Evolutionary conservation across 2,113 vertebrate species (phyloP), one percentile per base, ranked within the genome.

Genomic region (Neolamprologus devosi): DNA sequence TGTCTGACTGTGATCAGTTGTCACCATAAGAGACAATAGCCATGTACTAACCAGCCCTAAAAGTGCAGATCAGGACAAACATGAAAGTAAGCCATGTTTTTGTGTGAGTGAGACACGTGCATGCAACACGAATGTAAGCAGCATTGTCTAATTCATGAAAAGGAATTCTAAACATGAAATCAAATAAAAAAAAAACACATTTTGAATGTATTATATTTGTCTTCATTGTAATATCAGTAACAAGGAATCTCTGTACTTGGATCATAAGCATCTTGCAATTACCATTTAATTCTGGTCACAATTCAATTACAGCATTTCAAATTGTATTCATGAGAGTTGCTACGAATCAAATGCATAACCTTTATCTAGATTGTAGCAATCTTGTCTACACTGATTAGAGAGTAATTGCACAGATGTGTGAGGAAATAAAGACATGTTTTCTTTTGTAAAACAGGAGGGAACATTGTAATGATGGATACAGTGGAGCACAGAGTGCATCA

Each of bases 221-320:
- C 21, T 40, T 68, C n/a, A 26, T 13, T 65, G 9, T 81, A 26
- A 42, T 37, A 70, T 58, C 54, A 80, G 35, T 60, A 63, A 35
- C 51, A 35, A 16, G 8, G 6, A n/a, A 33, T 51, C 42, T 9
- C 47, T 80, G 53, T 53, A 21, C 60, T 84, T 70, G 49, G 40
- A 47, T 75, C 75, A 65, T 26, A 87, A 82, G 53, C 85, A 55
- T 80, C 79, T 53, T 28, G 75, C 88, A 87, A 89, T 92, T 89
- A 83, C 82, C 85, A 82, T 85, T 81, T 89, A 80, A 90, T 91
- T 90, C 85, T 91, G 63, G 63, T 49, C 81, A 87, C 90, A 91
- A 91, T 81, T 86, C 37, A 88, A 92, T 93, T 84, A 92, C 51
- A 91, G 80, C 88, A 87, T 90, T 90, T 91, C 55, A 91, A 90